Evolutionary conservation across 2,797 vertebrate genomes (phyloP), one percentile per base, ranked within the genome.

Genomic region (Acrossocheilus fasciatus): DNA sequence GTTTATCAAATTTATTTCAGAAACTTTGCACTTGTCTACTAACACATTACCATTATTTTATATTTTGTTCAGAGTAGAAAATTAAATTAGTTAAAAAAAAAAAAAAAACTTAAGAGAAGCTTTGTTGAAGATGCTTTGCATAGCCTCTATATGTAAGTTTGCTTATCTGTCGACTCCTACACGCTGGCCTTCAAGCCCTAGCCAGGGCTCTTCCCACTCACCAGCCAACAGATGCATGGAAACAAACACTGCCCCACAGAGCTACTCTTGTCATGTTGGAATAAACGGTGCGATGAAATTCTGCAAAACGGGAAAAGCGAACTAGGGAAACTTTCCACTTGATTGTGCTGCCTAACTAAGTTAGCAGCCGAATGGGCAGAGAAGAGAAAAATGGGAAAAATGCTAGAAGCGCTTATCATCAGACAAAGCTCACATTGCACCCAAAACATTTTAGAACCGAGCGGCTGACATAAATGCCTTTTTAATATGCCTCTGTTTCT

Each of bases 401-500:
- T 85, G 91, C 81, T 83, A 52, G 50, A 88, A 91, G 88, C 66
- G 59, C 76, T 91, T 86, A 81, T 26, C 93, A 87, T 90, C 87
- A 57, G 87, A 91, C 83, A 84, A 87, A 88, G 9, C 89, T 93
- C 90, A 73, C 90, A 87, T 92, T 86, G 84, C 90, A 86, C 86
- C 91, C 89, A 88, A 83, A 88, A 87, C 14, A 17, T 72, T 76
- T 78, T 83, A 36, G 76, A 88, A 87, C 81, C 82, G 89, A 91
- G 89, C 3, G 77, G 82, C 91, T 95, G 94, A 94, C 94, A 91
- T 88, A 88, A 83, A 92, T 93, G 94, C 92, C 92, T 90, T 89
- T 93, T 95, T 94, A 93, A 95, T 95, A 93, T 93, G 92, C 93
- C 89, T 87, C 91, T 84, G 90, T 92, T 92, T 93, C 77, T 36